Evolutionary conservation across 1,140 invertebrate genomes (phyloP), one percentile per base, ranked within the genome.

Genomic region (Monochamus saltuarius): DNA sequence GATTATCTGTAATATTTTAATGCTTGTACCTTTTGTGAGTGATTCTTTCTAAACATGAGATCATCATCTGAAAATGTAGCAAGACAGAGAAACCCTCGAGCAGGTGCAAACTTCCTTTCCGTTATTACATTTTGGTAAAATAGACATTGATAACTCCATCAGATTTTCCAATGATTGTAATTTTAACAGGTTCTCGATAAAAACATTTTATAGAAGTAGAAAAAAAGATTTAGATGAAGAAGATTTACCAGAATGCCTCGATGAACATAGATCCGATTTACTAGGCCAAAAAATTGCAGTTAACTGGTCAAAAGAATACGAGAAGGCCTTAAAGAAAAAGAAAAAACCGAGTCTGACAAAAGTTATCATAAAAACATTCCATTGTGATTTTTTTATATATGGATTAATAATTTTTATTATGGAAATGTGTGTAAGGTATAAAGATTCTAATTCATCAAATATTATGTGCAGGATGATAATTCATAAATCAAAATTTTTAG

Each of bases 41-140:
- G 6, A 6, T 29, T 29, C 2, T 29, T 29, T 29, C 2, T 3
- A 29, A 29, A 29, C 22, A 29, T 29, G 22, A 29, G 22, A 29
- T 29, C 22, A 29, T 29, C 22, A 3, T 29, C 22, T 6, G 22
- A 29, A 29, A 29, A 29, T 19, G 11, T 7, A 9, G 47, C 42
- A 19, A 49, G 59, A 38, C 78, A 78, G 1, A 52, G 62, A 55
- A 78, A 82, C 75, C 80, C 81, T 3, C 67, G 78, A 55, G 75
- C 76, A 39, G 70, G 68, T 17, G 80, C 80, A 3, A 82, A 82
- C 68, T 68, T 75, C 66, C 49, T 83, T 4, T 83, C 81, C 55
- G 72, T 62, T 35, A 58, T 82, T 35, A 81, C 80, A 55, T 83
- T 84, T 61, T 66, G 78, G 81, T 84, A 75, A 73, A 29, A 49